phyloP scores from a whole-genome alignment of 2,113 vertebrate genomes.

The Nycticebus coucang region DNA sequence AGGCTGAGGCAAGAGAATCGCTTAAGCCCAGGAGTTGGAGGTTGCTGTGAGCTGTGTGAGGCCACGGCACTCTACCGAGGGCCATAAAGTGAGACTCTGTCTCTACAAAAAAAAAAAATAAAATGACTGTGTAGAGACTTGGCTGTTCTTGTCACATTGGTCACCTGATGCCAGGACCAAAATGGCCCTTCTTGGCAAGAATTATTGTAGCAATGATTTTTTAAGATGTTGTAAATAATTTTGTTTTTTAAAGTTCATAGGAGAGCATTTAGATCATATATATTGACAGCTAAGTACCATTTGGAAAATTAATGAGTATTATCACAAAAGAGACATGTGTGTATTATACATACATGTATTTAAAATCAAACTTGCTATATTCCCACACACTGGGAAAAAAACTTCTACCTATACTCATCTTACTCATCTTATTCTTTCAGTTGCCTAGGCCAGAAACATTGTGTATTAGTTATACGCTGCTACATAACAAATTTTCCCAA shows the following conservation, averaged over 20 bases:
- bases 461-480: not conserved
- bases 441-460: not conserved
- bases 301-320: constrained; percentile 5
- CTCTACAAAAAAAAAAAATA: too few species aligned
- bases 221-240: constrained; percentile 42
- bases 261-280: not conserved
- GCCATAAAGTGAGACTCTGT: too few species aligned
- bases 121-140: too few species aligned
- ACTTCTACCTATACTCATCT: not conserved
- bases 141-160: not conserved
- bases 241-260: constrained; percentile 12
- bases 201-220: constrained; percentile 50
- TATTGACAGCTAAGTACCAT: not conserved
- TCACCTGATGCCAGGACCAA: not conserved
- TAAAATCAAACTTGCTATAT: not conserved
- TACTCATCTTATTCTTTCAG: not conserved
- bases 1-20: too few species aligned
- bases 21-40: too few species aligned
- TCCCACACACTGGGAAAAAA: not conserved
- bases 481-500: not conserved
- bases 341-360: not conserved
- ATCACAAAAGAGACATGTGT: not conserved
- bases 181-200: not conserved
- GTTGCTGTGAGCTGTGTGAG: too few species aligned
- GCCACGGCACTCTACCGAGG: too few species aligned